Evolutionary conservation across 2,113 vertebrate species (phyloP).

Genomic region (Prinia subflava): DNA sequence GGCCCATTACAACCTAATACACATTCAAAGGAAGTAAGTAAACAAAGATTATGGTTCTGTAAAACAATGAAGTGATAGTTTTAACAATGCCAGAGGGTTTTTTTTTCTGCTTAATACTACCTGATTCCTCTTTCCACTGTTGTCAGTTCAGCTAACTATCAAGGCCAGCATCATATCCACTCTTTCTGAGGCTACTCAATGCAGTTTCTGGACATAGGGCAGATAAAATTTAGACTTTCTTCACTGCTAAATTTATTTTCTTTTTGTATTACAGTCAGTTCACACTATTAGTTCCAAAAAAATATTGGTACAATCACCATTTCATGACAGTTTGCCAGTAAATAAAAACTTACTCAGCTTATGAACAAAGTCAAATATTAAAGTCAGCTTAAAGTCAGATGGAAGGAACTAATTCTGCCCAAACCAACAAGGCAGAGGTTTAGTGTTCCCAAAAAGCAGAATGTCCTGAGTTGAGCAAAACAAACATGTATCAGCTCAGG

Average conservation of each 20-base stretch:
- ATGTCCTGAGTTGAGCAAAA: not conserved
- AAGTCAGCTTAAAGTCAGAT: not conserved
- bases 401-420: not conserved
- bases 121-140: not conserved
- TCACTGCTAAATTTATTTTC: not conserved
- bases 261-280: not conserved
- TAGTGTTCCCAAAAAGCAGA: not conserved
- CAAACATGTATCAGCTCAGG: not conserved
- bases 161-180: not conserved
- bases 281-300: not conserved
- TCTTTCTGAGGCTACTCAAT: not conserved
- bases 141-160: not conserved
- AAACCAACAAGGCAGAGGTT: not conserved
- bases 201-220: not conserved
- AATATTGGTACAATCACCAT: not conserved
- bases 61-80: not conserved
- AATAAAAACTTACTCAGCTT: not conserved
- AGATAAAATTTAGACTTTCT: not conserved
- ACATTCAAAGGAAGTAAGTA: not conserved
- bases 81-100: rapidly evolving
- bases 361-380: not conserved
- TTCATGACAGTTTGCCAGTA: not conserved
- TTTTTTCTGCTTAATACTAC: not conserved
- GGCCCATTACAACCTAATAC: not conserved
- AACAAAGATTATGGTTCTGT: not conserved